A percentile compares a stretch with the other conserved stretches of the same genome.
phyloP scores from a whole-genome alignment of 2,113 vertebrate genomes.

The Regulus satrapa region DNA sequence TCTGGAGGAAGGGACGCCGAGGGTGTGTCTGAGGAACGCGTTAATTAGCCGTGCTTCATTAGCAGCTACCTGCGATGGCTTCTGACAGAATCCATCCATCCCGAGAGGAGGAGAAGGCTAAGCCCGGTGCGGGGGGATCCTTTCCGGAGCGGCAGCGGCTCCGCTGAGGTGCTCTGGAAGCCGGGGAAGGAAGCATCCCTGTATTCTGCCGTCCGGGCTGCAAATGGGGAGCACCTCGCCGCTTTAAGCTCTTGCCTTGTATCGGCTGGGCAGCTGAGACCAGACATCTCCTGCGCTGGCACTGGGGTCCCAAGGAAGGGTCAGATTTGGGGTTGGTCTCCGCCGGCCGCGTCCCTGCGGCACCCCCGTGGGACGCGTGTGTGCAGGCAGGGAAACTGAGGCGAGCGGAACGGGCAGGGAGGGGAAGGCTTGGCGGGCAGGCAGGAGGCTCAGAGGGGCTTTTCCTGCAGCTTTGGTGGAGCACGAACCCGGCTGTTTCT shows the following conservation, averaged over 20 bases:
- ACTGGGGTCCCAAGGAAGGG: not conserved
- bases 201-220: not conserved
- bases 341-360: not conserved
- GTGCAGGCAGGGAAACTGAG: not conserved
- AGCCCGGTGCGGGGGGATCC: not conserved
- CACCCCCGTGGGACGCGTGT: not conserved
- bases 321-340: not conserved
- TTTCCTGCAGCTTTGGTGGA: not conserved
- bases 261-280: not conserved
- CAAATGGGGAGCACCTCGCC: fast-evolving
- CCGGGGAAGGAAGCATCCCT: not conserved
- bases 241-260: not conserved
- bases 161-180: not conserved
- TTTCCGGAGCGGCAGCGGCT: not conserved
- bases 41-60: not conserved
- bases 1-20: not conserved
- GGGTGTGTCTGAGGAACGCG: not conserved
- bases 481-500: not conserved
- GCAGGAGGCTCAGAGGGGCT: not conserved
- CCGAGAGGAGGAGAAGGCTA: not conserved
- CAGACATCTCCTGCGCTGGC: fast-evolving
- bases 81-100: not conserved
- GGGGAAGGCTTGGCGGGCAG: not conserved
- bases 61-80: not conserved
- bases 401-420: fast-evolving